Base-by-base conservation (phyloP, 2,113 vertebrate species). In the Phasianus colchicus region DNA sequence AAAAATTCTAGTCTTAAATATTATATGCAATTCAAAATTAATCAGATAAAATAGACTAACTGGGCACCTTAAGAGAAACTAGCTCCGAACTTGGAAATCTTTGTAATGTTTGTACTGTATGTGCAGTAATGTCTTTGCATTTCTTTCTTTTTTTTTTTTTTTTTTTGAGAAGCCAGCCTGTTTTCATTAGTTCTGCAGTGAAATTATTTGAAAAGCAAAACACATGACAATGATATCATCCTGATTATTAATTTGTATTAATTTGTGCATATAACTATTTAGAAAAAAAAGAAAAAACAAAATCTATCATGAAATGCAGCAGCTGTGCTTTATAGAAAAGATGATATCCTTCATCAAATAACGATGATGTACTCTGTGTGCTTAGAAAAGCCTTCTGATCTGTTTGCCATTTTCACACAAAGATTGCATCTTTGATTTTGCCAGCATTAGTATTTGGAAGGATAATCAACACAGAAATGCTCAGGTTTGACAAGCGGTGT, bases 151-250 rank as follows among this genome's bases (percentile, higher is more conserved):
- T 36, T 36, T 36, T 36, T 36, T 36, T 36, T 77, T 77, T 83
- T 50, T 36, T 69, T 57, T 36, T 40, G 25, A 74, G 24, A 50
- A 89, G 34, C 11, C 13, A 69, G 72, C 17, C 3, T 85, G 81
- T 69, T 84, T 87, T 47, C 52, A 90, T 95, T 96, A 93, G 65
- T 90, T 95, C 85, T 93, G 87, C 89, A 91, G 42, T 82, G 61
- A 50, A 97, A 95, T 84, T 95, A 87, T 32, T 81, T 88, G 77
- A 91, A 90, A 94, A 88, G 45, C 82, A 94, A 95, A 92, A 95
- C 38, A 70, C 52, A 20, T 74, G 43, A 64, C 86, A 89, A 90
- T 80, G 38, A n/a, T 92, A 85, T 78, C 86, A 52, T 29, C 29
- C n/a, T 60, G 25, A 81, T 65, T 70, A 61, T 34, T 73, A 88